These are phyloP conservation scores for Leptarthrus brevirostris DNA, from an alignment of 2,888 invertebrate genomes.

Conservation along the genomic window DNA sequence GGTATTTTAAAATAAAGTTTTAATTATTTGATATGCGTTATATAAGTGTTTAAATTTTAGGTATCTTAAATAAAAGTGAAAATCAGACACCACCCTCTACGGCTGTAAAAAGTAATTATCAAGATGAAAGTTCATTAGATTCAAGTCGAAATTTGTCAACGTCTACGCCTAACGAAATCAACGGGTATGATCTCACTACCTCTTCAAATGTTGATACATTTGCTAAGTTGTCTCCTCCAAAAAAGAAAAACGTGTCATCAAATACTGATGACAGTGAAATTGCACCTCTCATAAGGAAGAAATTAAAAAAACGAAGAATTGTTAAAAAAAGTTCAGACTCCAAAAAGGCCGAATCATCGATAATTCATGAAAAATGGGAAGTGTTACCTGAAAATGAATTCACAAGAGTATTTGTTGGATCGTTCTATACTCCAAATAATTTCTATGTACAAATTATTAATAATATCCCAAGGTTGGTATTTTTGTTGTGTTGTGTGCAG, in stretches of 20 bases:
- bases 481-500: no score
- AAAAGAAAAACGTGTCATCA: neutral
- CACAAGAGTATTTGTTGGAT: slow-evolving; percentile 26
- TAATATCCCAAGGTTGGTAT: slow-evolving; percentile 47
- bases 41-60: slow-evolving; percentile 34
- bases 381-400: slow-evolving; percentile 43
- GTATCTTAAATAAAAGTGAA: neutral
- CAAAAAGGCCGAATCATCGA: neutral
- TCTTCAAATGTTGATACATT: neutral
- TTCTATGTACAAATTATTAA: slow-evolving; percentile 49
- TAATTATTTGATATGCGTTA: neutral
- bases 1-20: slow-evolving; percentile 40
- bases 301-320: neutral
- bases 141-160: neutral
- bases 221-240: neutral
- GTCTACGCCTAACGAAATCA: neutral
- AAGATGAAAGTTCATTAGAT: neutral
- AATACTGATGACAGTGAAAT: slow-evolving; percentile 1
- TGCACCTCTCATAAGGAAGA: neutral
- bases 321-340: neutral
- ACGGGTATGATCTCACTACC: neutral
- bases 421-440: slow-evolving; percentile 50
- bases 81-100: neutral
- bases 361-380: slow-evolving; percentile 47
- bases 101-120: neutral